Evolutionary conservation across 2,888 invertebrate genomes (phyloP).

Genomic region (Coremacera marginata): DNA sequence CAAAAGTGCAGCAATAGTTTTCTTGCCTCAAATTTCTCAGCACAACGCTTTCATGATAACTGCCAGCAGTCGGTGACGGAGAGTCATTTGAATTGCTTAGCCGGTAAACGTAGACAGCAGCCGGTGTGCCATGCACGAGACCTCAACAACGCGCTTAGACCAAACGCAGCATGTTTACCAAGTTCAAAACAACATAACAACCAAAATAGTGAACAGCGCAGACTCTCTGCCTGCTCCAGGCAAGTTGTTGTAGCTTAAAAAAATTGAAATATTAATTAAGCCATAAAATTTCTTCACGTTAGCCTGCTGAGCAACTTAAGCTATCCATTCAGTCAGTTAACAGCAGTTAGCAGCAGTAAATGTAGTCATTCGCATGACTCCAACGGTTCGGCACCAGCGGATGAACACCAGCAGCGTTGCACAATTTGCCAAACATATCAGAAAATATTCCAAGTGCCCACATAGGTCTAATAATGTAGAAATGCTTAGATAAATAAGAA

Average conservation of each 20-base stretch:
- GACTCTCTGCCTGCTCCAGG: conserved; percentile 58
- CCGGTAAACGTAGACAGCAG: conserved; percentile 13
- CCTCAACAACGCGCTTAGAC: background rate
- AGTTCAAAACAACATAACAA: background rate
- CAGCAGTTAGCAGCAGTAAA: conserved; percentile 42
- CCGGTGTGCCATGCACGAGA: background rate
- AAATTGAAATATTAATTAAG: too few species aligned
- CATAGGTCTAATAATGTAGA: background rate
- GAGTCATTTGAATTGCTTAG: conserved; percentile 17
- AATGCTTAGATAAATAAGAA: background rate
- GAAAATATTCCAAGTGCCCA: conserved; percentile 49
- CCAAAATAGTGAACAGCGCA: conserved; percentile 42
- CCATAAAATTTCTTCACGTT: background rate
- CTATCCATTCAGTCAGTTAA: conserved; percentile 47
- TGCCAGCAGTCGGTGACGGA: background rate
- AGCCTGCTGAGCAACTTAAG: conserved; percentile 54
- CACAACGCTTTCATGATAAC: background rate
- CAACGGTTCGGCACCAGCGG: conserved; percentile 42
- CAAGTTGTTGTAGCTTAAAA: conserved; percentile 9
- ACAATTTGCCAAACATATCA: conserved; percentile 59
- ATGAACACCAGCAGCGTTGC: conserved; percentile 56
- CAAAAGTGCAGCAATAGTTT: conserved; percentile 21
- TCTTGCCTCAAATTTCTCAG: background rate
- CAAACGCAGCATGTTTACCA: too few species aligned
- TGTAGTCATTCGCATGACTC: conserved; percentile 43